These are phyloP conservation scores for Rhinoderma darwinii DNA, from an alignment of 2,113 vertebrate species.

Conservation along the genomic window DNA sequence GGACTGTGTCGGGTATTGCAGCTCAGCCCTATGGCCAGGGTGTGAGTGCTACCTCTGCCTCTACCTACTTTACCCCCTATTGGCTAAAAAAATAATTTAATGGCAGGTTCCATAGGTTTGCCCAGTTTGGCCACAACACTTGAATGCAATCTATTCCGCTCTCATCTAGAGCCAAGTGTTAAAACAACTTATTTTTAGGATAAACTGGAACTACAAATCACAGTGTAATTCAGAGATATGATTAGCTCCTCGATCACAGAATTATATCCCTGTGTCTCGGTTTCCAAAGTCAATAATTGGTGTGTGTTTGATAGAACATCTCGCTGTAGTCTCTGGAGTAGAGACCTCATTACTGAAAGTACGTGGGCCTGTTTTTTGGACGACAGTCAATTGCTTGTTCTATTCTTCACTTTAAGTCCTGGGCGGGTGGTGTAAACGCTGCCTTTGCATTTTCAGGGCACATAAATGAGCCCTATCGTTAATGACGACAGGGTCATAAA, in stretches of 20 bases:
- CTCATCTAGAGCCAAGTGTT: not conserved
- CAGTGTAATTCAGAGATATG: slow-evolving; percentile 35
- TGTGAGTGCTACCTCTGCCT: not conserved
- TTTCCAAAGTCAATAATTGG: slow-evolving; percentile 51
- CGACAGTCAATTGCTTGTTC: slow-evolving; percentile 51
- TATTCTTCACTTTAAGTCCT: slow-evolving; percentile 44
- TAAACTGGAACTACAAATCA: not conserved
- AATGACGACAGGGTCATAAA: slow-evolving; percentile 39
- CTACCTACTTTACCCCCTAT: not conserved
- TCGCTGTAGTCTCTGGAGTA: slow-evolving; percentile 50
- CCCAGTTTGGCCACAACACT: not conserved
- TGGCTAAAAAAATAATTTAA: not conserved
- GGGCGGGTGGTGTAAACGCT: slow-evolving; percentile 8
- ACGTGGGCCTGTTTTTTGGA: slow-evolving; percentile 57
- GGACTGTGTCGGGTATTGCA: too few species aligned
- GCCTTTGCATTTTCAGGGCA: slow-evolving; percentile 43
- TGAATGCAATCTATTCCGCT: not conserved
- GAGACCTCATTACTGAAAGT: slow-evolving; percentile 53
- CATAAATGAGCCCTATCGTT: slow-evolving; percentile 29
- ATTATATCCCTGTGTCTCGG: slow-evolving; percentile 20
- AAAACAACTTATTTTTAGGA: slow-evolving; percentile 28
- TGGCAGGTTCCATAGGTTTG: not conserved
- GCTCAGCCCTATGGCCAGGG: too few species aligned
- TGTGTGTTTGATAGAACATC: slow-evolving; percentile 53
- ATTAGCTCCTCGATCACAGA: slow-evolving; percentile 47